phyloP scores from a whole-genome alignment of 2,888 invertebrate species.

The Dugesia japonica region DNA sequence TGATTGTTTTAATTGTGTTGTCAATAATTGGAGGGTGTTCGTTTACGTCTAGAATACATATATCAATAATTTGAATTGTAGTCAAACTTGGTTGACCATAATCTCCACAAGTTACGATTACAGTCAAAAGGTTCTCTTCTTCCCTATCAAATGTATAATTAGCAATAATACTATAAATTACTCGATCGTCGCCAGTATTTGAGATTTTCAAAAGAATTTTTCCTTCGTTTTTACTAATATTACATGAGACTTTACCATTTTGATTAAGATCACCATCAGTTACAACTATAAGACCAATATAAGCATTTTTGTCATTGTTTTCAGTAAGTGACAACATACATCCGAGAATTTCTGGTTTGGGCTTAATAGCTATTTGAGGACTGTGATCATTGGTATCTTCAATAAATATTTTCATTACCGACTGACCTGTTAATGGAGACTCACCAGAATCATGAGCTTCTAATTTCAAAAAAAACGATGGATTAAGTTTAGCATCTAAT shows the following conservation, averaged over 20 bases:
- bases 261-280: slow-evolving; percentile 27
- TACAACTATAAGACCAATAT: slow-evolving; percentile 21
- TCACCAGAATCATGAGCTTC: slow-evolving; percentile 28
- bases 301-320: slow-evolving; percentile 14
- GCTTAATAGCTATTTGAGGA: slow-evolving; percentile 23
- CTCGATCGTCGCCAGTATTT: slow-evolving; percentile 24
- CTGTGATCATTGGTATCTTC: slow-evolving; percentile 27
- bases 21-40: slow-evolving; percentile 26
- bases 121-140: not conserved
- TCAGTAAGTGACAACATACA: slow-evolving; percentile 16
- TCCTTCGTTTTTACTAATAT: not conserved
- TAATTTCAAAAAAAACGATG: slow-evolving; percentile 20
- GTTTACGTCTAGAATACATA: slow-evolving; percentile 26
- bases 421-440: slow-evolving; percentile 27
- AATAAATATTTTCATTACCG: slow-evolving; percentile 23
- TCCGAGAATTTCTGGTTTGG: not conserved
- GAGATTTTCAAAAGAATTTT: slow-evolving; percentile 28
- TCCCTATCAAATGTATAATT: slow-evolving; percentile 30
- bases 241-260: slow-evolving; percentile 28
- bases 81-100: slow-evolving; percentile 24
- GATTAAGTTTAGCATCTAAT: slow-evolving; percentile 21
- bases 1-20: not conserved
- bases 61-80: not conserved
- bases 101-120: slow-evolving; percentile 14
- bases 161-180: slow-evolving; percentile 29